These are phyloP conservation scores for Sclerurus mexicanus DNA, from an alignment of 2,113 vertebrate genomes.

Conservation along the genomic window DNA sequence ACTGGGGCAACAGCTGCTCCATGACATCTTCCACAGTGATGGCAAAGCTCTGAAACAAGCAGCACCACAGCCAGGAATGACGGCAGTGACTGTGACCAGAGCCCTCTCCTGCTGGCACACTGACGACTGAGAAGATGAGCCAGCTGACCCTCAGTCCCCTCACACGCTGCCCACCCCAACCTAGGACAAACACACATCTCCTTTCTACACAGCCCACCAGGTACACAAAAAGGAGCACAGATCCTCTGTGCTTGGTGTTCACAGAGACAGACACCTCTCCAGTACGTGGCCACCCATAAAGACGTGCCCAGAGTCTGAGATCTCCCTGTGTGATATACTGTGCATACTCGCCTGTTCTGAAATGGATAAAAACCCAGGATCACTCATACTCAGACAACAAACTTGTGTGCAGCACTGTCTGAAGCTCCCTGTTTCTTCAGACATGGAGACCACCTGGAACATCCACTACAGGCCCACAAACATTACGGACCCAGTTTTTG, in stretches of 20 bases:
- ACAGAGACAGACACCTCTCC: not conserved
- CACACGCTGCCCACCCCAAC: not conserved
- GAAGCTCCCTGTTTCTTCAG: not conserved
- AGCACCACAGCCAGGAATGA: accelerated
- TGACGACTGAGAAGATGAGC: not conserved
- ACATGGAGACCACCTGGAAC: not conserved
- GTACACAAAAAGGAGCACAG: not conserved
- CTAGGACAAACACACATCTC: not conserved
- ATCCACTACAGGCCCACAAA: not conserved
- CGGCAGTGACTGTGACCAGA: not conserved
- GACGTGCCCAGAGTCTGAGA: accelerated
- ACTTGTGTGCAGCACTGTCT: not conserved
- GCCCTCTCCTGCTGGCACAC: not conserved
- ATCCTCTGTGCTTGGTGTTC: not conserved
- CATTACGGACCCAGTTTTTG: not conserved
- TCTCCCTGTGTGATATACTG: accelerated
- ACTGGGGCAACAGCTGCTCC: not conserved
- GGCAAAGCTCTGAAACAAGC: not conserved
- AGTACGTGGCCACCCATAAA: not conserved
- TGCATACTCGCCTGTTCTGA: not conserved
- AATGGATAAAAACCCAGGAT: not conserved
- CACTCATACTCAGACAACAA: not conserved
- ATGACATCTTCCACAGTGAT: accelerated
- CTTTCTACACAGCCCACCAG: not conserved
- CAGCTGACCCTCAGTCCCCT: not conserved